phyloP scores from a whole-genome alignment of 2,113 vertebrate species.

The Synodontis membranacea region DNA sequence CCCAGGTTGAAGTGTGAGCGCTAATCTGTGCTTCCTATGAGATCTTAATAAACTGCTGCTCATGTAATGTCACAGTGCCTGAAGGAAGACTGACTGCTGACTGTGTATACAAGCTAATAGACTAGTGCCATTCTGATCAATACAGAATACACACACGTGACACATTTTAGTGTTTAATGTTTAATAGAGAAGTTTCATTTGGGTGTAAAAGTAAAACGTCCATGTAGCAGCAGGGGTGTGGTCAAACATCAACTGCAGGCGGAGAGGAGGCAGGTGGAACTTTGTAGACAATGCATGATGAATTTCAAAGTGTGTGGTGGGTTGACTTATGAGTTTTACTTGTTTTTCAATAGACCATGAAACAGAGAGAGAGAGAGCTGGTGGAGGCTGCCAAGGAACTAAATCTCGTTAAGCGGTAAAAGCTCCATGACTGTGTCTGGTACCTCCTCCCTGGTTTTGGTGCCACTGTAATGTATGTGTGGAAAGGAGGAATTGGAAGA shows the following conservation, averaged over 20 bases:
- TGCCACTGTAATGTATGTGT: not conserved
- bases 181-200: not conserved
- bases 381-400: not conserved
- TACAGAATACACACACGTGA: not conserved
- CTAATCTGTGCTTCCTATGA: not conserved
- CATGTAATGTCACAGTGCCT: not conserved
- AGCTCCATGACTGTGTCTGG: no score
- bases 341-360: not conserved
- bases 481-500: not conserved
- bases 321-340: not conserved
- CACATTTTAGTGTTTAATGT: not conserved
- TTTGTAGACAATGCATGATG: not conserved
- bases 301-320: not conserved
- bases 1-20: not conserved
- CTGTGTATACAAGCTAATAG: not conserved
- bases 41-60: not conserved
- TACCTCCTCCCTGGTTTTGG: no score
- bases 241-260: no score
- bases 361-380: not conserved
- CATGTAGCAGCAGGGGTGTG: not conserved
- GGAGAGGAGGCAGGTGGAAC: not conserved
- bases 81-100: not conserved
- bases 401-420: no score
- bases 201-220: not conserved
- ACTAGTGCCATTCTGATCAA: not conserved